Conservation (phyloP, 2,888 invertebrate species). For the Stegophylla sp. region DNA sequence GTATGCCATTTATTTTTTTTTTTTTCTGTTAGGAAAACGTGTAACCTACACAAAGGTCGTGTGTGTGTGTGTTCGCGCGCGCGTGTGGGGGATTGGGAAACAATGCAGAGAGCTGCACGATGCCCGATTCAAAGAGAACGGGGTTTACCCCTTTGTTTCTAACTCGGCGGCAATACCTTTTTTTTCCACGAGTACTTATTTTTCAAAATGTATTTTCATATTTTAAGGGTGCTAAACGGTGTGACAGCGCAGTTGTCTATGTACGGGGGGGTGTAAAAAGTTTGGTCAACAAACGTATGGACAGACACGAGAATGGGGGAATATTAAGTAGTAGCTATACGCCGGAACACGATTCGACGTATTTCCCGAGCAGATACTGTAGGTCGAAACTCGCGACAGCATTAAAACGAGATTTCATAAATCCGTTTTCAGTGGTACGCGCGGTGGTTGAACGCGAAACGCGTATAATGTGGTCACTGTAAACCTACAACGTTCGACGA, state of each 20-base stretch:
- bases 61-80: no score
- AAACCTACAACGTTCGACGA: not conserved
- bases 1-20: slow-evolving; percentile 42
- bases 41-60: slow-evolving; percentile 58
- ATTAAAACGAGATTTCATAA: not conserved
- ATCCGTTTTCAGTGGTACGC: not conserved
- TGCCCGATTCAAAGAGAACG: slow-evolving; percentile 44
- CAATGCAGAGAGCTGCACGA: slow-evolving; percentile 41
- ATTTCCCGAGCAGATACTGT: not conserved
- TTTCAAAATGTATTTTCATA: slow-evolving; percentile 25
- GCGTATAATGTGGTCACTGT: not conserved
- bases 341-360: not conserved
- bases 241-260: slow-evolving; percentile 43
- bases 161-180: slow-evolving; percentile 48
- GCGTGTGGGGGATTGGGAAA: slow-evolving; percentile 42
- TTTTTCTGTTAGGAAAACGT: slow-evolving; percentile 40
- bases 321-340: not conserved
- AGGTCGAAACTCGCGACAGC: not conserved
- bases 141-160: slow-evolving; percentile 44
- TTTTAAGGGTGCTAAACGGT: slow-evolving; percentile 42
- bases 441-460: not conserved
- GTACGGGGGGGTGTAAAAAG: slow-evolving; percentile 32
- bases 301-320: not conserved
- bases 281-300: slow-evolving; percentile 36
- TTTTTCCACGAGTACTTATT: slow-evolving; percentile 22